Evolutionary conservation across 2,113 vertebrate species (phyloP).

Genomic region (Nesogale talazaci): DNA sequence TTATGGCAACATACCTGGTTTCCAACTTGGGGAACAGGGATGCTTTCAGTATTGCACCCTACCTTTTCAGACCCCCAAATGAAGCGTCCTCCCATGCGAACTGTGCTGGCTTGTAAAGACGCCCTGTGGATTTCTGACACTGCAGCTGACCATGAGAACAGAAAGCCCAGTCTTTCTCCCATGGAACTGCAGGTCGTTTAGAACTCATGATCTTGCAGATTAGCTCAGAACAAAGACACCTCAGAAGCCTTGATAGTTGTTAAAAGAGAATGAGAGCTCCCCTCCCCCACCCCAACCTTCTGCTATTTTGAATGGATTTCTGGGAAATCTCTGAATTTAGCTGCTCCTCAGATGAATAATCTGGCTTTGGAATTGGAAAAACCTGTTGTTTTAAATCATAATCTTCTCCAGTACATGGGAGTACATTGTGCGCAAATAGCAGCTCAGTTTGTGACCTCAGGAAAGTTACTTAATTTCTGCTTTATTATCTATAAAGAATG

Average conservation of each 20-base stretch:
- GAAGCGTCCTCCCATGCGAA: no score
- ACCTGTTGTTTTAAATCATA: not conserved
- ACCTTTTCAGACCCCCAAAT: not conserved
- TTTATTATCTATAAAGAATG: not conserved
- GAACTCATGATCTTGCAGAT: no score
- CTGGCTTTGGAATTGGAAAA: not conserved
- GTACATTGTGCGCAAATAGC: not conserved
- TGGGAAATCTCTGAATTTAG: no score
- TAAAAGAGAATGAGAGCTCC: no score
- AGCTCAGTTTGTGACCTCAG: not conserved
- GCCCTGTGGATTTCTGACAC: no score
- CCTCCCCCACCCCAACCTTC: fast-evolving
- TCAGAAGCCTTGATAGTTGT: no score
- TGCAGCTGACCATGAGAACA: no score
- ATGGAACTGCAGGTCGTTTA: no score
- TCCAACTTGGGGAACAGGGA: fast-evolving
- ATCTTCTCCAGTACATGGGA: not conserved
- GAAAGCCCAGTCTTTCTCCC: no score
- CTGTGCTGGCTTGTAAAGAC: no score
- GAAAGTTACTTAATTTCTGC: slow-evolving; percentile 6
- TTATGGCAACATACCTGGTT: not conserved
- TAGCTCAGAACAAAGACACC: no score
- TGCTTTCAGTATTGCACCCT: not conserved
- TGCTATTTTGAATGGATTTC: no score
- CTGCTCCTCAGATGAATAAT: not conserved